These are phyloP conservation scores for Erythrolamprus reginae DNA, from an alignment of 2,113 vertebrate genomes.

Conservation along the genomic window DNA sequence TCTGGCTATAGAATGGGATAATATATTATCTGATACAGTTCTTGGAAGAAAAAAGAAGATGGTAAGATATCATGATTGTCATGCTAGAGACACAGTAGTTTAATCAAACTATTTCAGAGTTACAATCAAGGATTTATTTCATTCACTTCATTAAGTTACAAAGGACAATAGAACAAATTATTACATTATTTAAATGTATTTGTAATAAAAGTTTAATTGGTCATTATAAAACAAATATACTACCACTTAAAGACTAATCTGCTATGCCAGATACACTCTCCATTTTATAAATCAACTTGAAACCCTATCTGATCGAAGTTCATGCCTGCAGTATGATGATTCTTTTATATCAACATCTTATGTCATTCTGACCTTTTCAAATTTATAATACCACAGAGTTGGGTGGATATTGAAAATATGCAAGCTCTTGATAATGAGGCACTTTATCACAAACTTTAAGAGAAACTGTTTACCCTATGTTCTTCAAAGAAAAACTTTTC, in stretches of 20 bases:
- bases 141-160: slow-evolving; percentile 59
- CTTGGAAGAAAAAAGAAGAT: background rate
- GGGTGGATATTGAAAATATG: slow-evolving; percentile 72
- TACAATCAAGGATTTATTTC: slow-evolving; percentile 45
- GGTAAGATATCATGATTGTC: background rate
- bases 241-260: slow-evolving; percentile 73
- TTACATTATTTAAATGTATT: slow-evolving; percentile 57
- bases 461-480: slow-evolving; percentile 25
- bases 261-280: slow-evolving; percentile 63
- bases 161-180: slow-evolving; percentile 45
- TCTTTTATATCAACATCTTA: slow-evolving; percentile 76
- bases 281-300: slow-evolving; percentile 71
- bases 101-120: slow-evolving; percentile 46
- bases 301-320: slow-evolving; percentile 75
- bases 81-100: slow-evolving; percentile 21
- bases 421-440: slow-evolving; percentile 69
- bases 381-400: slow-evolving; percentile 53
- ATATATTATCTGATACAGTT: background rate
- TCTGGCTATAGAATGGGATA: background rate
- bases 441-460: slow-evolving; percentile 67
- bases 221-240: slow-evolving; percentile 50
- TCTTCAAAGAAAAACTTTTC: slow-evolving; percentile 15
- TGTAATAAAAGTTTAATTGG: slow-evolving; percentile 55
- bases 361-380: slow-evolving; percentile 72
- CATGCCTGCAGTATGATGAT: slow-evolving; percentile 74